A percentile compares a stretch with the other conserved stretches of the same genome.
Conservation (phyloP, 2,113 vertebrate species). For the Hyperoodon ampullatus region DNA sequence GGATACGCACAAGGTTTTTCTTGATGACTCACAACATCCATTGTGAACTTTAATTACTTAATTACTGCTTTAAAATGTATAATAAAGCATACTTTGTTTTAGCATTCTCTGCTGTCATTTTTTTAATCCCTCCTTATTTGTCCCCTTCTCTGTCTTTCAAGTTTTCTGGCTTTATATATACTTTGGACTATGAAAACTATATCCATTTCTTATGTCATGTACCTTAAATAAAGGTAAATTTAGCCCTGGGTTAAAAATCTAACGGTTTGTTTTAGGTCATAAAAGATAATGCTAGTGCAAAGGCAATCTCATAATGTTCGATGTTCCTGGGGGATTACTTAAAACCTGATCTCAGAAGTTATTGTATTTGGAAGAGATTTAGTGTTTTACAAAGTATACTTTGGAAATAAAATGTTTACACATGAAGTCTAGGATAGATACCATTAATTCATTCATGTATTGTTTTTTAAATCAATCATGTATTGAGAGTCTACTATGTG, state of each 20-base stretch:
- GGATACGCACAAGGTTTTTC: neutral
- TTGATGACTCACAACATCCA: neutral
- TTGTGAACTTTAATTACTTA: slow-evolving; percentile 3
- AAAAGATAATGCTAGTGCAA: neutral
- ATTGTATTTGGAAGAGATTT: neutral
- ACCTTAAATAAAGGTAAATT: slow-evolving; percentile 14
- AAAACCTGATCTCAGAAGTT: slow-evolving; percentile 10
- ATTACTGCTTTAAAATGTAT: neutral
- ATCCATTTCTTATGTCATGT: neutral
- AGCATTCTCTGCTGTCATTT: neutral
- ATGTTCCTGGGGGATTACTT: neutral
- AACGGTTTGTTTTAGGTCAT: neutral
- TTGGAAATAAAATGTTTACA: neutral
- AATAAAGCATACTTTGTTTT: neutral
- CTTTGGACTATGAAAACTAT: neutral
- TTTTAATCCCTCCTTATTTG: neutral
- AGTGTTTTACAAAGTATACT: neutral
- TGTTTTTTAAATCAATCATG: neutral
- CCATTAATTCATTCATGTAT: neutral
- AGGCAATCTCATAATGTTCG: neutral
- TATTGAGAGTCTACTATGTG: neutral
- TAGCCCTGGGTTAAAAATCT: neutral
- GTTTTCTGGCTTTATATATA: neutral
- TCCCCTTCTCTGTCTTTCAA: neutral
- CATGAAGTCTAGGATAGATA: neutral